phyloP scores from a whole-genome alignment of 2,888 invertebrate species.

The Aproaerema taeniolella region DNA sequence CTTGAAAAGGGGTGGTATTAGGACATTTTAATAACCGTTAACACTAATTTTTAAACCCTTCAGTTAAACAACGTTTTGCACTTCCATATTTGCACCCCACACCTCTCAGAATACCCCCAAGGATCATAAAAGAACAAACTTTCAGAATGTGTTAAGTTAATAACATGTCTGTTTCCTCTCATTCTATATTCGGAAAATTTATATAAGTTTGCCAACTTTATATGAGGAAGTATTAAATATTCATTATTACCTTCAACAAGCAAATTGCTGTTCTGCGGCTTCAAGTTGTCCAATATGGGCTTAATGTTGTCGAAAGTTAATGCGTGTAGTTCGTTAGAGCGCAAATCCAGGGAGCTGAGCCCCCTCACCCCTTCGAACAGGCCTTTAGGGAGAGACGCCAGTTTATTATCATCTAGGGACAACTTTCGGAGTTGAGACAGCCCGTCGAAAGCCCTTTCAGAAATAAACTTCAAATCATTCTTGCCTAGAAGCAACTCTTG shows the following conservation, averaged over 20 bases:
- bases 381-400: conserved; percentile 83
- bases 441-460: conserved; percentile 86
- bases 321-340: conserved; percentile 86
- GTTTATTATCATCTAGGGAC: conserved; percentile 85
- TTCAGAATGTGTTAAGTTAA: conserved; percentile 55
- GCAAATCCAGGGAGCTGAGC: conserved; percentile 85
- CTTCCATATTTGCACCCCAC: conserved; percentile 30
- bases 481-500: conserved; percentile 83
- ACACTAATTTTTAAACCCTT: too few species aligned
- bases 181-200: conserved; percentile 63
- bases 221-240: conserved; percentile 49
- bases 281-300: conserved; percentile 87
- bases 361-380: conserved; percentile 85
- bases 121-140: conserved; percentile 61
- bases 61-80: conserved; percentile 39
- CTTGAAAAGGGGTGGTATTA: too few species aligned
- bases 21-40: too few species aligned
- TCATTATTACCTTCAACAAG: conserved; percentile 83
- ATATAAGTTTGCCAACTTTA: conserved; percentile 53
- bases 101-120: conserved; percentile 46
- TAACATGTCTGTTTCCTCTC: conserved; percentile 51
- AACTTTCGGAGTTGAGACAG: conserved; percentile 84
- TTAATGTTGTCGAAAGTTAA: conserved; percentile 86
- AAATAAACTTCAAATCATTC: conserved; percentile 83
- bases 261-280: conserved; percentile 85